phyloP scores from a whole-genome alignment of 1,140 invertebrate genomes.

The Macrosteles quadrilineatus region DNA sequence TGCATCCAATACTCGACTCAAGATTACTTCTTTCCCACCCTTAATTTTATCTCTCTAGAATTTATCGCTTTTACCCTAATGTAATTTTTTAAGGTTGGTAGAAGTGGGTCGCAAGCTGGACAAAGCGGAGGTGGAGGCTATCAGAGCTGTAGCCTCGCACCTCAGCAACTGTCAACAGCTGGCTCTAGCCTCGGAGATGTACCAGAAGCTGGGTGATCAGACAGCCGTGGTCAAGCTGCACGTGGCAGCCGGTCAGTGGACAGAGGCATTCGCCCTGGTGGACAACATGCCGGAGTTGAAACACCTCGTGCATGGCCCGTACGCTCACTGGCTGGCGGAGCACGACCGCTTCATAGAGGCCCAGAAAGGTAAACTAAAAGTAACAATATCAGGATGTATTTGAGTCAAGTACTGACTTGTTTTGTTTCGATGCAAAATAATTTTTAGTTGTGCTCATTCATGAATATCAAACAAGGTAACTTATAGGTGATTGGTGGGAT shows the following conservation, averaged over 20 bases:
- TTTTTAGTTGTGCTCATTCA: too few relatives aligned
- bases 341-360: slow-evolving; percentile 95
- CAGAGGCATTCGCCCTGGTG: slow-evolving; percentile 88
- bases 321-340: slow-evolving; percentile 93
- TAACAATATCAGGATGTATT: too few relatives aligned
- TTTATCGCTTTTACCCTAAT: too few relatives aligned
- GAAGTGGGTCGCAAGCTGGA: slow-evolving; percentile 84
- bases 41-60: too few relatives aligned
- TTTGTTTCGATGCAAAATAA: too few relatives aligned
- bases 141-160: slow-evolving; percentile 74
- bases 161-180: slow-evolving; percentile 70
- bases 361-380: slow-evolving; percentile 75
- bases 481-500: too few relatives aligned
- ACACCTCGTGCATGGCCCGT: slow-evolving; percentile 88
- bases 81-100: slow-evolving; percentile 69
- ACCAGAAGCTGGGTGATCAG: slow-evolving; percentile 62
- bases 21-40: too few relatives aligned
- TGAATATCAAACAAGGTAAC: too few relatives aligned
- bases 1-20: too few relatives aligned
- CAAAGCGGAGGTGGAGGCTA: slow-evolving; percentile 73
- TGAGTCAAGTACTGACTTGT: too few relatives aligned
- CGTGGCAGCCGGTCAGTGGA: slow-evolving; percentile 89
- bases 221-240: slow-evolving; percentile 73
- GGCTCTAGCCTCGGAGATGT: slow-evolving; percentile 81
- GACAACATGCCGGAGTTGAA: slow-evolving; percentile 84